Evolutionary conservation across 2,888 invertebrate genomes (phyloP).

Genomic region (Dorcus parallelipipedus): DNA sequence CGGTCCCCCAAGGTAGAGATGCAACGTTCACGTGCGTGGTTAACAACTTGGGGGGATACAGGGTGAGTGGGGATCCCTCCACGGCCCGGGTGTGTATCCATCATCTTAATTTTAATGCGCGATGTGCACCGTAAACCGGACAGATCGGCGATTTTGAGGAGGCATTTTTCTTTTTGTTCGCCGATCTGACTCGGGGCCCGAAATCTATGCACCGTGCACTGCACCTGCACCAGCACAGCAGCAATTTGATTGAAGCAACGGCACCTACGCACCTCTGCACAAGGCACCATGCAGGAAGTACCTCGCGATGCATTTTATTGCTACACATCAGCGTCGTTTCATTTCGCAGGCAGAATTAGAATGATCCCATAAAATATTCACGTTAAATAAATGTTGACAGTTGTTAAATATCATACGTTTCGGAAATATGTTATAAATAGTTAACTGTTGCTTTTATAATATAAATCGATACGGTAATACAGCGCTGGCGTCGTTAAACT

Average conservation of each 20-base stretch:
- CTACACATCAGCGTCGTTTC: slow-evolving; percentile 8
- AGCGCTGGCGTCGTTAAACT: too few relatives aligned
- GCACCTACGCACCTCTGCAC: slow-evolving; percentile 24
- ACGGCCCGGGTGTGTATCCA: slow-evolving; percentile 81
- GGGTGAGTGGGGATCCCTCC: slow-evolving; percentile 88
- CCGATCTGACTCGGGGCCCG: neutral
- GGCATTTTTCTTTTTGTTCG: neutral
- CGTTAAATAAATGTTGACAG: slow-evolving; percentile 24
- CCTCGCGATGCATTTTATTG: neutral
- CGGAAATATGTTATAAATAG: slow-evolving; percentile 17
- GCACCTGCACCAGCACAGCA: slow-evolving; percentile 24
- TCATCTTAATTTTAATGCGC: slow-evolving; percentile 26
- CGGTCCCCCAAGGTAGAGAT: slow-evolving; percentile 78
- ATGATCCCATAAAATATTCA: slow-evolving; percentile 26
- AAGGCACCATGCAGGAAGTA: slow-evolving; percentile 16
- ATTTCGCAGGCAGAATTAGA: slow-evolving; percentile 22
- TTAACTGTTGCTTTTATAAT: slow-evolving; percentile 19
- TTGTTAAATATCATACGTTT: slow-evolving; percentile 23
- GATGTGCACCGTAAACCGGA: slow-evolving; percentile 20
- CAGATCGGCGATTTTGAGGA: neutral
- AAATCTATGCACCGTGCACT: slow-evolving; percentile 35
- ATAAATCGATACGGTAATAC: neutral
- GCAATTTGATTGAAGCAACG: slow-evolving; percentile 21
- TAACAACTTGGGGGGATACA: slow-evolving; percentile 75
- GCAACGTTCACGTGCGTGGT: slow-evolving; percentile 83